phyloP scores from a whole-genome alignment of 1,140 invertebrate species.

The Amyelois transitella region DNA sequence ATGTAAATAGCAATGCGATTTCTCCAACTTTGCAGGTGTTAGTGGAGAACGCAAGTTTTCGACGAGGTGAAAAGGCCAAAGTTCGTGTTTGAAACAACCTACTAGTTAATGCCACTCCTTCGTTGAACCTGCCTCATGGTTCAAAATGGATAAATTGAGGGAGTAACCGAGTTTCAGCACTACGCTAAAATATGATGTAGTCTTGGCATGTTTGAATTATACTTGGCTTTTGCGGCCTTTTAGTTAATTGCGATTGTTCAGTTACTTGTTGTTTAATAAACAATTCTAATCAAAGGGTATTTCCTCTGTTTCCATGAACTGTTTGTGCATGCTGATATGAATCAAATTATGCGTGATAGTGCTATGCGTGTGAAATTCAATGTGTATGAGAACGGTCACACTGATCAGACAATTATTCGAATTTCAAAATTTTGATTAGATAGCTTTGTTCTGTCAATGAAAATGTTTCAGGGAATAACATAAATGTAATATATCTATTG shows the following conservation, averaged over 20 bases:
- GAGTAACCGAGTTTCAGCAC: not conserved
- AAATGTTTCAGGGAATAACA: no score
- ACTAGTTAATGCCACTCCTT: not conserved
- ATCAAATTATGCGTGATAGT: no score
- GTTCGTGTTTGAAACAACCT: not conserved
- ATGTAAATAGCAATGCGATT: slow-evolving; percentile 26
- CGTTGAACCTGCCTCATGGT: not conserved
- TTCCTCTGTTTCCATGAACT: no score
- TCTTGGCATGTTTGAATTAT: not conserved
- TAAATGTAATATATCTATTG: no score
- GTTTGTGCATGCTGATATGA: no score
- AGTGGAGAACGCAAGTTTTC: slow-evolving; percentile 13
- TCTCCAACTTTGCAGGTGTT: slow-evolving; percentile 14
- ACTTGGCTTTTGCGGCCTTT: not conserved
- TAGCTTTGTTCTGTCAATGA: no score
- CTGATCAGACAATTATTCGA: no score
- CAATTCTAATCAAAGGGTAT: no score
- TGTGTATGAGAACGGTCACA: no score
- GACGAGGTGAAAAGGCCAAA: not conserved
- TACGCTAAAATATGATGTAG: not conserved
- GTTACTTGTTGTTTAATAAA: not conserved
- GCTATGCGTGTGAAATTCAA: no score
- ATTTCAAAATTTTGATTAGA: no score
- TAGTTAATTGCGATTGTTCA: not conserved
- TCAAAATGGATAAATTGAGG: not conserved